Percentiles rank a stretch among this genome's conserved stretches.
Evolutionary conservation across 1,140 invertebrate species (phyloP).

Genomic region (Drosophila novamexicana): DNA sequence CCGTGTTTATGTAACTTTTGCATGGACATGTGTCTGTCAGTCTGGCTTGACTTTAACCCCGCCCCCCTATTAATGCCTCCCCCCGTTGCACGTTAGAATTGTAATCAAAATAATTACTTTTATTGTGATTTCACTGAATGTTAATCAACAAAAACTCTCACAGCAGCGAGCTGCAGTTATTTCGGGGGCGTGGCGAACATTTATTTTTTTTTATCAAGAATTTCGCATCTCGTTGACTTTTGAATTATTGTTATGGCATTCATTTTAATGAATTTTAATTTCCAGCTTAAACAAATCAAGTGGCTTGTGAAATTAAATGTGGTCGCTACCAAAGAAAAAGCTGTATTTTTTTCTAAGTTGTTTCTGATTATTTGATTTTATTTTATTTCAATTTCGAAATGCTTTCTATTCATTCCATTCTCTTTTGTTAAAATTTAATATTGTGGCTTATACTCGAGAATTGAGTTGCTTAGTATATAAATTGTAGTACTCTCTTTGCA

Average conservation of each 20-base stretch:
- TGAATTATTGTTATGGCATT: constrained; percentile 63
- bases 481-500: no score
- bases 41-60: constrained; percentile 24
- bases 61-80: background rate
- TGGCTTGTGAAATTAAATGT: constrained; percentile 6
- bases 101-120: constrained; percentile 77
- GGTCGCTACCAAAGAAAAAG: no score
- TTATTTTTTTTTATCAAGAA: constrained; percentile 21
- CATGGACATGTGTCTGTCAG: constrained; percentile 44
- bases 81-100: constrained; percentile 56
- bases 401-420: no score
- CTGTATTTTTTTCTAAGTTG: no score
- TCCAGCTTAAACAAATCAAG: constrained; percentile 36
- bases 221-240: constrained; percentile 23
- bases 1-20: constrained; percentile 49
- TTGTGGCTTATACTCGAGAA: no score
- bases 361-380: constrained; percentile 16
- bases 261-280: constrained; percentile 64
- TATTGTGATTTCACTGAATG: constrained; percentile 65
- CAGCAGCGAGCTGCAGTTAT: background rate
- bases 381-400: constrained; percentile 3
- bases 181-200: constrained; percentile 18
- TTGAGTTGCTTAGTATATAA: no score
- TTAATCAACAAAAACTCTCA: constrained; percentile 55
- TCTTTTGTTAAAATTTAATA: no score